These are phyloP conservation scores for Pelagia noctiluca DNA, from an alignment of 30 jellyfish, hydroid and myxozoan species.

Conservation along the genomic window DNA sequence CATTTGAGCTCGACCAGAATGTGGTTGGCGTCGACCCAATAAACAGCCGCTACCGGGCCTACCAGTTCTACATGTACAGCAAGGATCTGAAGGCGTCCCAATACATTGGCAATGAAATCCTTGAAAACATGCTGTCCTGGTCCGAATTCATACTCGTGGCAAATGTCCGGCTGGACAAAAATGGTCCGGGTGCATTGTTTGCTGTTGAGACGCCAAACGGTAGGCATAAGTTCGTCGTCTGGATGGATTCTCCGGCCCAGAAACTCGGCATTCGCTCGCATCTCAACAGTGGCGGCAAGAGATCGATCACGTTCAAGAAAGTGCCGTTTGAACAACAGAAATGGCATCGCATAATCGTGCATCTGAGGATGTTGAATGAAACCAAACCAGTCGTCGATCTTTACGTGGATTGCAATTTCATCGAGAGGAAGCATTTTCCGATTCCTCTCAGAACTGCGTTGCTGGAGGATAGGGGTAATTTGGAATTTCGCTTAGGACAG, in stretches of 20 bases:
- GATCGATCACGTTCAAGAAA: conserved; percentile 64
- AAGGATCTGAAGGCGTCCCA: conserved; percentile 79
- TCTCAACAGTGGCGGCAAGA: conserved; percentile 58
- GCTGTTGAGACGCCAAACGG: conserved; percentile 81
- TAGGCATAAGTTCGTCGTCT: conserved; percentile 69
- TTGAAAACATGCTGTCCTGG: conserved; percentile 74
- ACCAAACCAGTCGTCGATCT: conserved; percentile 78
- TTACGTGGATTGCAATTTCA: conserved; percentile 86
- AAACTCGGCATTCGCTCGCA: conserved; percentile 92
- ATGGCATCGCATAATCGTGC: conserved; percentile 94
- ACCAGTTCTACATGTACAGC: conserved; percentile 93
- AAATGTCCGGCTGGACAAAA: conserved; percentile 88
- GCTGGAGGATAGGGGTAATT: conserved; percentile 64
- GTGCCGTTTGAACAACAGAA: conserved; percentile 85
- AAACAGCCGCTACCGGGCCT: conserved; percentile 87
- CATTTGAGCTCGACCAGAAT: conserved; percentile 85
- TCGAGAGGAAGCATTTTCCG: conserved; percentile 72
- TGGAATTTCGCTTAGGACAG: conserved; percentile 90
- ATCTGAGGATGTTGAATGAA: conserved; percentile 60
- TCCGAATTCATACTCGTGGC: conserved; percentile 80
- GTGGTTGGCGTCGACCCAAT: conserved; percentile 89
- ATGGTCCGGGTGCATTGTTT: conserved; percentile 83
- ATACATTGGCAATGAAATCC: conserved; percentile 70
- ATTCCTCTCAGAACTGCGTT: conserved; percentile 63
- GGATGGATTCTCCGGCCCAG: conserved; percentile 86